phyloP scores from a whole-genome alignment of 2,113 vertebrate species.

The Microcebus ravelobensis region DNA sequence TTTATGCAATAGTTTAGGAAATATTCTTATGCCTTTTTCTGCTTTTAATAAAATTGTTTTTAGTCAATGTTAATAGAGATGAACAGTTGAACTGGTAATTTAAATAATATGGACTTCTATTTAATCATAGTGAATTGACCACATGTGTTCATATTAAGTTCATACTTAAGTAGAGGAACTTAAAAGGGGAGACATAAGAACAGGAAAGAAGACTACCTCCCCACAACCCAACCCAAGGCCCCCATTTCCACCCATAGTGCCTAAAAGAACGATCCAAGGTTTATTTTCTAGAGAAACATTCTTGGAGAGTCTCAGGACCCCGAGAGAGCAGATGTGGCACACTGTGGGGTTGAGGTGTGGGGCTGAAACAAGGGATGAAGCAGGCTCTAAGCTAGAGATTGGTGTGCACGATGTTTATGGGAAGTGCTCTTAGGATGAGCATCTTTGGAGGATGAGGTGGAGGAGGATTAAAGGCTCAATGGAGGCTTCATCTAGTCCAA shows the following conservation, averaged over 20 bases:
- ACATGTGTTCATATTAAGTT: background rate
- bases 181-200: background rate
- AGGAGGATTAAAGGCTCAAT: background rate
- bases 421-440: background rate
- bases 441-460: background rate
- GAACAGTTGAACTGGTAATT: background rate
- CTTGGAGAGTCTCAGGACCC: background rate
- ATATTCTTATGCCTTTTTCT: background rate
- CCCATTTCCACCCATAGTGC: background rate
- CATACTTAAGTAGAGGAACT: background rate
- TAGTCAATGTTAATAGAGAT: background rate
- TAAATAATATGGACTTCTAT: background rate
- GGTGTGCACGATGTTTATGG: background rate
- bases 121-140: background rate
- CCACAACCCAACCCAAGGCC: fast-evolving
- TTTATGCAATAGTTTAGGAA: background rate
- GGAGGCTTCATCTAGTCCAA: background rate
- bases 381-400: background rate
- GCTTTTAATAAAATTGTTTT: background rate
- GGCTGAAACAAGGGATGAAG: background rate
- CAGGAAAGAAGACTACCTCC: background rate
- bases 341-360: fast-evolving
- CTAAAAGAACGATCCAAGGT: background rate
- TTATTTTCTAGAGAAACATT: background rate
- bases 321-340: background rate